Base-by-base conservation (phyloP, 2,797 vertebrate species). In the Rhabdomys pumilio region DNA sequence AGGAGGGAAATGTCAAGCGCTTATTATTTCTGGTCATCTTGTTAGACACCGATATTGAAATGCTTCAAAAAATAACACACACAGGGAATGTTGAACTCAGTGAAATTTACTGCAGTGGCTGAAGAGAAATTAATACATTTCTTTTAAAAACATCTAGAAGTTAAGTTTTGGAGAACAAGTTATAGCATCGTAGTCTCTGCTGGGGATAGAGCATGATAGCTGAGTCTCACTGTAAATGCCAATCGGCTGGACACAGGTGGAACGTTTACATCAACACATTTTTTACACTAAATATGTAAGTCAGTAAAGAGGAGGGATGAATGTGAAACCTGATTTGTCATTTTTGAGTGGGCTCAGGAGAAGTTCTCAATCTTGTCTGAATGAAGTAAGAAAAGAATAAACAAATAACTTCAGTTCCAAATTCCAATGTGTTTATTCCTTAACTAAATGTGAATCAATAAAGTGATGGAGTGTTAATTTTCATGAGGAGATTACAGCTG, bases 41-140 rank as follows among this genome's bases (percentile, higher is more conserved):
- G 79, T 97, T 96, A 89, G 92, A 69, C 86, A 94, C 97, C 94
- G 85, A 92, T 84, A 90, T 65, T 53, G 17, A 87, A 97, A 94
- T 96, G 91, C 77, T 82, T 67, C 59, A 89, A 84, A 97, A 94
- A 97, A 97, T 93, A 96, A 94, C 75, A 29, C 75, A 90, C 24
- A 90, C 17, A 50, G 6, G 73, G 81, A 95, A 86, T 69, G 55
- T 65, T 91, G 50, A 86, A 92, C 41, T 72, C 92, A 91, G 59
- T 61, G 90, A 81, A 38, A 94, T 84, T 69, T 94, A 81, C 6
- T 94, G 50, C 41, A 63, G 22, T 47, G 75, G 79, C 20, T 79
- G 47, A 90, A 67, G 65, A 91, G 20, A 92, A 94, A 77, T 89
- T 17, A 95, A 77, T 65, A 63, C 31, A 59, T 84, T 97, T 97